phyloP scores from a whole-genome alignment of 1,140 invertebrate species.

The Drosophila busckii region DNA sequence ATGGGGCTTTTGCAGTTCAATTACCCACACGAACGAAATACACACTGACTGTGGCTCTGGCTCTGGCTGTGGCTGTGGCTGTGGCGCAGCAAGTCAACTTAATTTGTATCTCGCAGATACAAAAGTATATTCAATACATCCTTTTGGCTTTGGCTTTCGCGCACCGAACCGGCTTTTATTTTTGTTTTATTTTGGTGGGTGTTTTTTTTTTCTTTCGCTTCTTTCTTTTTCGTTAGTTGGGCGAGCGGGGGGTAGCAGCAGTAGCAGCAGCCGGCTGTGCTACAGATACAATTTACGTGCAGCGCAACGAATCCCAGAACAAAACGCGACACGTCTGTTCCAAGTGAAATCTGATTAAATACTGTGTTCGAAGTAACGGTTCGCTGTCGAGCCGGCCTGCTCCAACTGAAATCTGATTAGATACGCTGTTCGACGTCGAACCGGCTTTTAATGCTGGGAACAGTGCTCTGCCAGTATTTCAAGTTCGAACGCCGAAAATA shows the following conservation, averaged over 20 bases:
- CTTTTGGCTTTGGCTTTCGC: conserved; percentile 46
- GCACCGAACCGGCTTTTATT: conserved; percentile 34
- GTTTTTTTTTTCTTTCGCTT: conserved; percentile 11
- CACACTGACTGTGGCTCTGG: no score
- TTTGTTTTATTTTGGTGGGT: conserved; percentile 41
- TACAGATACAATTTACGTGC: conserved; percentile 24
- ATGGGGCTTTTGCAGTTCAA: conserved; percentile 53
- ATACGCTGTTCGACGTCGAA: conserved; percentile 55
- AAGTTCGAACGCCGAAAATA: no score
- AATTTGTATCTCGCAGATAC: conserved; percentile 68
- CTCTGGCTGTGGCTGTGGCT: no score
- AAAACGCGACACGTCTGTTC: no score
- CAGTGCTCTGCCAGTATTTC: no score
- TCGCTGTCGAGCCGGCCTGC: no score
- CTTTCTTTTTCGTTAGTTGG: neutral
- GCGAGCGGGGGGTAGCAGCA: conserved; percentile 1
- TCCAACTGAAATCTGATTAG: no score
- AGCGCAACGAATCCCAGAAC: no score
- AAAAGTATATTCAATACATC: conserved; percentile 39
- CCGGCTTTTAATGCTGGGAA: conserved; percentile 44
- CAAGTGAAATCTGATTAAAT: no score
- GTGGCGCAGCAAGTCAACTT: conserved; percentile 72
- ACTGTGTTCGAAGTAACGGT: no score
- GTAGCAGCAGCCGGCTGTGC: conserved; percentile 3
- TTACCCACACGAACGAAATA: conserved; percentile 52